A percentile compares a stretch with the other conserved stretches of the same genome.
These are phyloP conservation scores for Ptilorrhoa leucosticta DNA, from an alignment of 2,113 vertebrate genomes.

Conservation along the genomic window DNA sequence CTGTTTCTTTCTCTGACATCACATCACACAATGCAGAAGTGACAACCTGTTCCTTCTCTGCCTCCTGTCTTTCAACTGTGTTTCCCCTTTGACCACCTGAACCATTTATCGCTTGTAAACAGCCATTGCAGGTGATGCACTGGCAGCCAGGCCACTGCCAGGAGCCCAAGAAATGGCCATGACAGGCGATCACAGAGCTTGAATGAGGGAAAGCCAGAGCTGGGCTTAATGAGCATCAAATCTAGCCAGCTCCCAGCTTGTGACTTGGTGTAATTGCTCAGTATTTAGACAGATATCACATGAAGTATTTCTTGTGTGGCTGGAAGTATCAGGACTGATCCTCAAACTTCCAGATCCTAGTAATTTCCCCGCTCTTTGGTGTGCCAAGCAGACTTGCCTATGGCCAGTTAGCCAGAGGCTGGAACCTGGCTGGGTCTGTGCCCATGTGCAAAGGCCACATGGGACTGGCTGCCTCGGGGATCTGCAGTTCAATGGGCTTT, in stretches of 20 bases:
- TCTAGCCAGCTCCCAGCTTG: not conserved
- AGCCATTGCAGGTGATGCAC: not conserved
- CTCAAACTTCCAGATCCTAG: not conserved
- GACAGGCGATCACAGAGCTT: not conserved
- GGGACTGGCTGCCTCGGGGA: not conserved
- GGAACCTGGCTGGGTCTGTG: not conserved
- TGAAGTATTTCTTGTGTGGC: not conserved
- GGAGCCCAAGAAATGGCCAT: not conserved
- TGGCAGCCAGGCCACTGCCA: not conserved
- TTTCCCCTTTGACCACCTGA: not conserved
- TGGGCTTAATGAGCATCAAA: not conserved
- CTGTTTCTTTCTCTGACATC: not conserved
- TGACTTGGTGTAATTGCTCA: not conserved
- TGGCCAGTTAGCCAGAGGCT: not conserved
- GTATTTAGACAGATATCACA: not conserved
- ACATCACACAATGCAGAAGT: not conserved
- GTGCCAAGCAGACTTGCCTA: not conserved
- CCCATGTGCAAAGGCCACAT: fast-evolving
- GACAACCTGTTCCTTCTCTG: not conserved
- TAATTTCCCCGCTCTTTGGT: not conserved
- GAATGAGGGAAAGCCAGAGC: not conserved
- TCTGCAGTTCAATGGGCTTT: not conserved
- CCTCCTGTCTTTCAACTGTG: not conserved
- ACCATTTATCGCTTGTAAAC: not conserved
- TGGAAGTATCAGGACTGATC: not conserved